Conservation (phyloP, 1,140 invertebrate species). For the Patella vulgata region DNA sequence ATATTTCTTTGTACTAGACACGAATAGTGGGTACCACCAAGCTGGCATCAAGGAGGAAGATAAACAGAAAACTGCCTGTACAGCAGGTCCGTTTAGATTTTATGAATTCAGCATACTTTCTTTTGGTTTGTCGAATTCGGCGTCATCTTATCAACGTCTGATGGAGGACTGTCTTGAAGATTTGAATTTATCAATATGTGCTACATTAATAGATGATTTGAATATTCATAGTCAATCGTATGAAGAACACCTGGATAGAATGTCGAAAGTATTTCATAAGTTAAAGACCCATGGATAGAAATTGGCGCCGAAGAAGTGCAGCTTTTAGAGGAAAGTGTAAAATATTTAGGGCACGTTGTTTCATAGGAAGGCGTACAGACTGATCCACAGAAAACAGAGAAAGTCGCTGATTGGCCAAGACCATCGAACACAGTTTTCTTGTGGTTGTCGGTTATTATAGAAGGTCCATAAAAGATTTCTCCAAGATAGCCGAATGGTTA, state of each 20-base stretch:
- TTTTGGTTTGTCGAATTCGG: slow-evolving; percentile 28
- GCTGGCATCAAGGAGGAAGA: slow-evolving; percentile 45
- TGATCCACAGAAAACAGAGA: slow-evolving; percentile 46
- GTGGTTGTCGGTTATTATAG: too few relatives aligned
- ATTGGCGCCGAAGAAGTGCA: slow-evolving; percentile 39
- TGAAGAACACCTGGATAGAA: slow-evolving; percentile 18
- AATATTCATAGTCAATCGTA: slow-evolving; percentile 25
- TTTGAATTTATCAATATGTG: slow-evolving; percentile 11
- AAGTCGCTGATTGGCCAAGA: too few relatives aligned
- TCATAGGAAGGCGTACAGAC: slow-evolving; percentile 34
- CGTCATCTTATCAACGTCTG: slow-evolving; percentile 43
- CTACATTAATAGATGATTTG: slow-evolving; percentile 27
- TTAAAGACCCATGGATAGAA: slow-evolving; percentile 18
- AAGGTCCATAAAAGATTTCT: too few relatives aligned
- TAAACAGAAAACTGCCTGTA: slow-evolving; percentile 55
- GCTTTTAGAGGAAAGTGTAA: slow-evolving; percentile 55
- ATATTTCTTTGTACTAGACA: slow-evolving; percentile 67
- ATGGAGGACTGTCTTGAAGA: slow-evolving; percentile 35
- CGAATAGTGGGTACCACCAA: slow-evolving; percentile 52
- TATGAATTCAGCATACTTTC: slow-evolving; percentile 26
- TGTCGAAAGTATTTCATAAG: slow-evolving; percentile 23
- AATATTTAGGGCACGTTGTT: slow-evolving; percentile 47
- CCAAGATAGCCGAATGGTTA: too few relatives aligned
- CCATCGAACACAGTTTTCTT: too few relatives aligned
- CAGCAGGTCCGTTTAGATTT: slow-evolving; percentile 16